These are phyloP conservation scores for Physocephala rufipes DNA, from an alignment of 2,888 invertebrate genomes.

Conservation along the genomic window DNA sequence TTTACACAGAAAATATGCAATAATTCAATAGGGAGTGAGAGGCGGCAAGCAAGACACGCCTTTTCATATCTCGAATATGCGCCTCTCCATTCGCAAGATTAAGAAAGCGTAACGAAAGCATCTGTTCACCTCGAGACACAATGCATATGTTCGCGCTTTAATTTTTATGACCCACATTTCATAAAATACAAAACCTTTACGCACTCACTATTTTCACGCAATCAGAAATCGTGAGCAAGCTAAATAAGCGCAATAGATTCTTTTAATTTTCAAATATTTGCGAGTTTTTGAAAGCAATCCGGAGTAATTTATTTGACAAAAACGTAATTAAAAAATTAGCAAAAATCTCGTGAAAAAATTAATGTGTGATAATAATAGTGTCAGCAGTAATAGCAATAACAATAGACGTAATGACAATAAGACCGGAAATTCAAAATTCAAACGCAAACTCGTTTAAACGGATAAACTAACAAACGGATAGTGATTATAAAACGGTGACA, in stretches of 20 bases:
- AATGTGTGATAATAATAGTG: neutral
- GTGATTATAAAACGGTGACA: neutral
- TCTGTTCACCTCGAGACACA: neutral
- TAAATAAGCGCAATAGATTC: neutral
- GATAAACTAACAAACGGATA: neutral
- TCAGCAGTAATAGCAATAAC: neutral
- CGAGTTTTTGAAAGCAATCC: neutral
- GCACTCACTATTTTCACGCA: neutral
- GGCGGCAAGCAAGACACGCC: too few species aligned
- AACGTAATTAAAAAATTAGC: too few species aligned
- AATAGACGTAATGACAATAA: neutral
- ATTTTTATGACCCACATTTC: neutral
- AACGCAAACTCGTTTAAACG: neutral
- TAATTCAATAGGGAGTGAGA: too few species aligned
- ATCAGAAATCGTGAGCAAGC: neutral
- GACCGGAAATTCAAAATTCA: neutral
- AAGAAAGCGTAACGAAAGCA: neutral
- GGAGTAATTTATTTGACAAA: neutral
- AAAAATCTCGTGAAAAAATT: neutral
- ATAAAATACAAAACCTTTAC: neutral
- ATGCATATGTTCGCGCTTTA: constrained; percentile 4
- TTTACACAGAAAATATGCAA: too few species aligned
- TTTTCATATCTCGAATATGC: too few species aligned
- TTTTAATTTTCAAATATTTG: neutral
- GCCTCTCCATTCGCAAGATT: too few species aligned